These are phyloP conservation scores for Myotis findleyi DNA, from an alignment of 2,797 vertebrate species.

Conservation along the genomic window DNA sequence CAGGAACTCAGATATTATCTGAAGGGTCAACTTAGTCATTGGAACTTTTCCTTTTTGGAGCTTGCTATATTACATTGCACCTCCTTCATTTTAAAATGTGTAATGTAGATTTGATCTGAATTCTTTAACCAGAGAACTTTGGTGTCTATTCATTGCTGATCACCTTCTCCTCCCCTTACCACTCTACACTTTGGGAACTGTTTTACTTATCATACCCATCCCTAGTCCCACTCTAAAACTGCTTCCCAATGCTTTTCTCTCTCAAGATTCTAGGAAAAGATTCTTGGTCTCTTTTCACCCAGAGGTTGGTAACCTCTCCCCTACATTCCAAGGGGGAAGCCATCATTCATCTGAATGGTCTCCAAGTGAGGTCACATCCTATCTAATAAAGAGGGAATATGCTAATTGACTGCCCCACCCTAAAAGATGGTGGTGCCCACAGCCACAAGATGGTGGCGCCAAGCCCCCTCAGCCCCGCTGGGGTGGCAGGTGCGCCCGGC, in stretches of 20 bases:
- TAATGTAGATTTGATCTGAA: background rate
- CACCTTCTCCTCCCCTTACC: background rate
- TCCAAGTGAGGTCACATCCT: background rate
- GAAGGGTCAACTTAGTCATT: background rate
- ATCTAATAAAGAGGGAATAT: too few species aligned
- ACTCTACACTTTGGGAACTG: background rate
- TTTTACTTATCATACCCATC: background rate
- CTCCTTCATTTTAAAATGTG: too few species aligned
- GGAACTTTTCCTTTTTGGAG: background rate
- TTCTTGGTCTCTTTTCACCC: background rate
- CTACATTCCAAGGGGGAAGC: background rate
- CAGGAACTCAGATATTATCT: background rate
- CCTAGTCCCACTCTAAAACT: background rate
- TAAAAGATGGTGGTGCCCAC: too few species aligned
- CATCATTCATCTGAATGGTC: background rate
- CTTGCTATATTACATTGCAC: background rate
- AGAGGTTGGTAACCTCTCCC: background rate
- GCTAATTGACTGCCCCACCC: too few species aligned
- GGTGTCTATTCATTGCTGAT: background rate
- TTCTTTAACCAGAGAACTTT: background rate
- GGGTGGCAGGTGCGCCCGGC: too few species aligned
- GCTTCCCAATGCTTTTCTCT: background rate
- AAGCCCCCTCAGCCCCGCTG: too few species aligned
- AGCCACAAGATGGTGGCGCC: too few species aligned
- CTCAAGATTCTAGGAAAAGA: background rate